Conservation (phyloP, 2,888 invertebrate species). For the Diaprepes abbreviatus region DNA sequence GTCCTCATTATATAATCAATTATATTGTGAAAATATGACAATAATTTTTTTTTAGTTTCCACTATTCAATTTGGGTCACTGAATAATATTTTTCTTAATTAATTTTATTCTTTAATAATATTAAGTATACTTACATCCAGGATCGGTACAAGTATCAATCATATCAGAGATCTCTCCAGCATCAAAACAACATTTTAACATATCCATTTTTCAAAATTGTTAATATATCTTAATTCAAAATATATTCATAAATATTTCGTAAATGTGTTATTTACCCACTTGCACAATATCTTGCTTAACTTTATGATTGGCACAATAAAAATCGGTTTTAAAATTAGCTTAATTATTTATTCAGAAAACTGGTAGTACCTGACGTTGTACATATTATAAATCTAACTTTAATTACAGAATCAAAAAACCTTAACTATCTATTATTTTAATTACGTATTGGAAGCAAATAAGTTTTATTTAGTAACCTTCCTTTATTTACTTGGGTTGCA, state of each 20-base stretch:
- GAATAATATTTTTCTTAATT: too few relatives aligned
- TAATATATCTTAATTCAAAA: neutral
- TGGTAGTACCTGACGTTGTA: neutral
- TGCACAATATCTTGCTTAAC: neutral
- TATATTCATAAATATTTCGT: neutral
- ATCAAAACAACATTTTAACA: slow-evolving; percentile 86
- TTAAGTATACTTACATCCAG: slow-evolving; percentile 79
- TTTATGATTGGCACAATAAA: neutral
- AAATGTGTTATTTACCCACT: neutral
- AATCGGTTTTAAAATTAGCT: neutral
- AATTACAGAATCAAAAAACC: slow-evolving; percentile 1
- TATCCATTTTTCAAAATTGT: slow-evolving; percentile 59
- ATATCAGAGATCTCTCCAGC: slow-evolving; percentile 81
- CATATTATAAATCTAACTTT: neutral
- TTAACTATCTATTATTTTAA: neutral
- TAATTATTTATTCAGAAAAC: neutral
- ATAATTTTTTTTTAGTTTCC: too few relatives aligned
- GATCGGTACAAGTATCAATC: slow-evolving; percentile 83
- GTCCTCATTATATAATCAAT: too few relatives aligned
- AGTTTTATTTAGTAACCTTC: slow-evolving; percentile 4
- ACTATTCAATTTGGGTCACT: too few relatives aligned
- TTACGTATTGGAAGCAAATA: neutral
- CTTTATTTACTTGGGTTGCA: too few relatives aligned
- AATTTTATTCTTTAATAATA: too few relatives aligned
- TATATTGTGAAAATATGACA: too few relatives aligned